Base-by-base conservation (phyloP, 2,113 vertebrate genomes). In the Ursus arctos region DNA sequence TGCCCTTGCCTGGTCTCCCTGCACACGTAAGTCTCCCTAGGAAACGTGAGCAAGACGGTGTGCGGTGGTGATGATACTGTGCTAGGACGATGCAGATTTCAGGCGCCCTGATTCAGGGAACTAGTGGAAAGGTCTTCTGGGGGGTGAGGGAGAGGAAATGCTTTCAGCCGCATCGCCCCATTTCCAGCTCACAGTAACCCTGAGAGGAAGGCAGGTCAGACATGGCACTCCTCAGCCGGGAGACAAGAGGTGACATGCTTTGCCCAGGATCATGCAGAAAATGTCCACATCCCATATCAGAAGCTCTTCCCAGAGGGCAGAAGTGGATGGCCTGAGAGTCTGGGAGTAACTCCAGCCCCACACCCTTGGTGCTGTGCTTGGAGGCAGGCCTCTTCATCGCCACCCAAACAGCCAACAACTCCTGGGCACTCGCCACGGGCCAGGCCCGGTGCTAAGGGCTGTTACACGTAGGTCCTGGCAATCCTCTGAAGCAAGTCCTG, bases 251-350 rank as follows among this genome's bases (percentile, higher is more conserved):
- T 57, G 33, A 31, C 4, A n/a, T 53, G 28, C 19, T 47, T 72
- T 57, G 24, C 22, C 86, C 95, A 57, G 71, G 26, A 14, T 53
- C 71, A 79, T 31, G 18, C 79, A 85, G 79, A 24, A 83, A 36
- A 82, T 31, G 12, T 55, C 53, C 77, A 83, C 36, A 61, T 55
- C 26, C 72, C 33, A 7, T 18, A 22, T 74, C 74, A 63, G 57
- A 84, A 88, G 28, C 19, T 94, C 65, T 67, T 86, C 53, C 40
- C 43, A 76, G 85, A 76, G 86, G 77, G 83, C 19, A 67, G 84
- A 83, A 67, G 7, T 8, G 2, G 4, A 33, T 72, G 51, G 53
- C 71, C 76, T 91, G 28, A 7, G 4, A 81, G 33, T 11, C 53
- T 24, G 1, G 40, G 24, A 53, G 19, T 43, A 72, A 74, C 47